These are phyloP conservation scores for Pituophis catenifer DNA, from an alignment of 2,113 vertebrate species.

Conservation along the genomic window DNA sequence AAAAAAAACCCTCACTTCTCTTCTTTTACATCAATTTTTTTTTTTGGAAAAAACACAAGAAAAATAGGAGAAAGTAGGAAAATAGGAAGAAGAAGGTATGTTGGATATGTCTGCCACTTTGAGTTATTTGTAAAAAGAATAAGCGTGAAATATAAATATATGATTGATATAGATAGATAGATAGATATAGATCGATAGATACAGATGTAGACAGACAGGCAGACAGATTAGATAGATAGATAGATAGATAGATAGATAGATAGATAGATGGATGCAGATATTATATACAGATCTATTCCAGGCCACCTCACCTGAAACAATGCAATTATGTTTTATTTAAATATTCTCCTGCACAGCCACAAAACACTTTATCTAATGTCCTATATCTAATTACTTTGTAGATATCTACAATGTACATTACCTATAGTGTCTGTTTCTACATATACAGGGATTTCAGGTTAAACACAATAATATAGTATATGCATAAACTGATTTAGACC, in stretches of 20 bases:
- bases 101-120: background rate
- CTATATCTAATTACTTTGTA: background rate
- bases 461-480: background rate
- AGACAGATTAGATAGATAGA: background rate
- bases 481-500: background rate
- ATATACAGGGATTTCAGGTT: background rate
- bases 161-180: background rate
- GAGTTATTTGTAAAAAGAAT: background rate
- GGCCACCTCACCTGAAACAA: background rate
- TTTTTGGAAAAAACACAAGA: background rate
- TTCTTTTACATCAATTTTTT: background rate
- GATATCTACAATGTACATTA: background rate
- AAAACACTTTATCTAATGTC: background rate
- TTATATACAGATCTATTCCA: background rate
- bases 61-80: background rate
- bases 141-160: background rate
- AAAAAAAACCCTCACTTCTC: background rate
- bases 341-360: background rate
- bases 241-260: background rate
- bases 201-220: too few species aligned
- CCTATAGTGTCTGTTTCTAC: background rate
- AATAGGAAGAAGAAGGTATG: background rate
- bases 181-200: background rate
- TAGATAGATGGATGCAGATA: background rate
- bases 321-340: background rate